Conservation (phyloP, 64 coral and sea anemone species). For the Platygyra sinensis region DNA sequence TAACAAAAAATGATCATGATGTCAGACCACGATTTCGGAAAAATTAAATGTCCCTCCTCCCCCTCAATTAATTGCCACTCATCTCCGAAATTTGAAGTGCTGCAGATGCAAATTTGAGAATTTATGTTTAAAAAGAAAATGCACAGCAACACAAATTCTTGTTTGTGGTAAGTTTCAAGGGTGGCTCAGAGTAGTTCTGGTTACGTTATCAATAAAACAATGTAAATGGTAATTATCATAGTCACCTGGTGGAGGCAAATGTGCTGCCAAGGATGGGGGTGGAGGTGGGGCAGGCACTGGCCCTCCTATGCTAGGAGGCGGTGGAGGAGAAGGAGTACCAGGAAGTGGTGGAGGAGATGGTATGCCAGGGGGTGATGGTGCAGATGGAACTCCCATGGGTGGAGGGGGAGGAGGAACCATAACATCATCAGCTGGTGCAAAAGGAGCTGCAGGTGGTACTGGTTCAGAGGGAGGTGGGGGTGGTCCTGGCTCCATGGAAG, state of each 20-base stretch:
- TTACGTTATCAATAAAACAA: too few relatives aligned
- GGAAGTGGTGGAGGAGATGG: neutral
- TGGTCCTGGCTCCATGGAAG: neutral
- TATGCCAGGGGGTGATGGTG: slow-evolving; percentile 38
- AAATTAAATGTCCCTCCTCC: too few relatives aligned
- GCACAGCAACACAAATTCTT: too few relatives aligned
- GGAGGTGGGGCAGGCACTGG: slow-evolving; percentile 47
- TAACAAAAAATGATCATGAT: too few relatives aligned
- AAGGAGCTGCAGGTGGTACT: slow-evolving; percentile 40
- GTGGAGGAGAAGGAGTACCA: neutral
- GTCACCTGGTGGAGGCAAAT: slow-evolving; percentile 25
- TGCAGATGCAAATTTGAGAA: too few relatives aligned
- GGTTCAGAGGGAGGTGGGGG: slow-evolving; percentile 37
- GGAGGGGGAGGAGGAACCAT: slow-evolving; percentile 61
- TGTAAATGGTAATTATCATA: neutral
- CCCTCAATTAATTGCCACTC: too few relatives aligned
- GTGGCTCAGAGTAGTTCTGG: too few relatives aligned
- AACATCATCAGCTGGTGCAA: slow-evolving; percentile 20
- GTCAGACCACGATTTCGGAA: too few relatives aligned
- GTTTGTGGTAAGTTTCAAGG: too few relatives aligned
- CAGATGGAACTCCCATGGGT: slow-evolving; percentile 59
- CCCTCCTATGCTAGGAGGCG: slow-evolving; percentile 13
- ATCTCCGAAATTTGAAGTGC: too few relatives aligned
- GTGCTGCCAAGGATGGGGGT: neutral
- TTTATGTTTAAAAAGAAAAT: too few relatives aligned